Evolutionary conservation across 2,797 vertebrate genomes (phyloP).

Genomic region (Carcharodon carcharias): DNA sequence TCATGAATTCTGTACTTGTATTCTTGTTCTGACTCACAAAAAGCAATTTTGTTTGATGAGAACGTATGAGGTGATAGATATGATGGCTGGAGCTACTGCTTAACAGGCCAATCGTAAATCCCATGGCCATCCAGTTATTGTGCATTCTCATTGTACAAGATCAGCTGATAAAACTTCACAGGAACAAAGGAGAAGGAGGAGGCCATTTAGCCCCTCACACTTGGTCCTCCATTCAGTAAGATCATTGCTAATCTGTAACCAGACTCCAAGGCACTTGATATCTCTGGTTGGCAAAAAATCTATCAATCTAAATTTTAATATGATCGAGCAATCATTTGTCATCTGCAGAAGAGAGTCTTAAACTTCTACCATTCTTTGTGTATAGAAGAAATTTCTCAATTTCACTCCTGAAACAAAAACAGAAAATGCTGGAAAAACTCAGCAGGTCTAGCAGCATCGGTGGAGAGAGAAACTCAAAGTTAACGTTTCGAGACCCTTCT

Average conservation of each 20-base stretch:
- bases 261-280: background rate
- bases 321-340: too few species aligned
- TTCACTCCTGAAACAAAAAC: too few species aligned
- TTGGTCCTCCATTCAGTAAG: background rate
- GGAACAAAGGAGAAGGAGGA: background rate
- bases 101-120: background rate
- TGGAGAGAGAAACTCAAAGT: too few species aligned
- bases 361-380: too few species aligned
- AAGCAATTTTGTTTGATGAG: background rate
- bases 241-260: background rate
- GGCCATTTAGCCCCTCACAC: background rate
- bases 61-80: background rate
- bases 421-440: too few species aligned
- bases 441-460: too few species aligned
- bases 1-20: conserved; percentile 13
- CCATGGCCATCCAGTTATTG: background rate
- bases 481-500: too few species aligned
- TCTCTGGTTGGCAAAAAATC: background rate
- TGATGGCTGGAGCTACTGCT: background rate
- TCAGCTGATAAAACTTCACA: background rate
- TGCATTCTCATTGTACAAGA: background rate
- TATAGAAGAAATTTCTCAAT: too few species aligned
- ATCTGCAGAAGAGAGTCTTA: too few species aligned
- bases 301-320: too few species aligned
- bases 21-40: background rate